These are phyloP conservation scores for Bubo bubo DNA, from an alignment of 2,113 vertebrate species.

Conservation along the genomic window DNA sequence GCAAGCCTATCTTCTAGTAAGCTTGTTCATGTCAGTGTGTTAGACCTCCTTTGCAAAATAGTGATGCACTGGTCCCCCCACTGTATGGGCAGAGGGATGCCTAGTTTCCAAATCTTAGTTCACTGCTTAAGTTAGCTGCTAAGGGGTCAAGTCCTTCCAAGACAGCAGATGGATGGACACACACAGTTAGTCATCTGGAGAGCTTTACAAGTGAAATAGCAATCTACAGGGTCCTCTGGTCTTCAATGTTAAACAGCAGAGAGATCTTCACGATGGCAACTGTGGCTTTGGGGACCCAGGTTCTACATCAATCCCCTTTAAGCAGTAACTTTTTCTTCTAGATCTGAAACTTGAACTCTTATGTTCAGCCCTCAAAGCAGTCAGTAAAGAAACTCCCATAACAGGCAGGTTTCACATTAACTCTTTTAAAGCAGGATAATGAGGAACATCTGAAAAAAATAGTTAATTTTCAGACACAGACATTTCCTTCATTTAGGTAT, in stretches of 20 bases:
- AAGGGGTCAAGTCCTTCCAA: not conserved
- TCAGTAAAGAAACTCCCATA: not conserved
- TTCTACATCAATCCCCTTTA: not conserved
- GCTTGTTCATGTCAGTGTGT: not conserved
- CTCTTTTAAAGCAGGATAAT: not conserved
- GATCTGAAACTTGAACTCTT: not conserved
- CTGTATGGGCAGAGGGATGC: not conserved
- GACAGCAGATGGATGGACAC: not conserved
- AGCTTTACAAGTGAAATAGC: not conserved
- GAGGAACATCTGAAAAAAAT: not conserved
- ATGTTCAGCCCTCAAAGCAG: not conserved
- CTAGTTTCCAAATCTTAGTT: not conserved
- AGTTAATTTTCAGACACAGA: not conserved
- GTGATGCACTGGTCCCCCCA: accelerated
- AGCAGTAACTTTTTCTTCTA: not conserved
- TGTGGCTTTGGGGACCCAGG: not conserved
- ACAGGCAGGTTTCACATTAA: not conserved
- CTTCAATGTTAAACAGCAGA: not conserved
- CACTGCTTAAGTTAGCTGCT: not conserved
- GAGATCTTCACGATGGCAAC: not conserved
- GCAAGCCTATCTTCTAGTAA: not conserved
- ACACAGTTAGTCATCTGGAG: not conserved
- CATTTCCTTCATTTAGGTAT: not conserved
- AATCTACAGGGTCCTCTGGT: not conserved
- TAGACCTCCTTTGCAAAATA: not conserved